Conservation (phyloP, 2,888 invertebrate species). For the Thecocarcelia acutangulata region DNA sequence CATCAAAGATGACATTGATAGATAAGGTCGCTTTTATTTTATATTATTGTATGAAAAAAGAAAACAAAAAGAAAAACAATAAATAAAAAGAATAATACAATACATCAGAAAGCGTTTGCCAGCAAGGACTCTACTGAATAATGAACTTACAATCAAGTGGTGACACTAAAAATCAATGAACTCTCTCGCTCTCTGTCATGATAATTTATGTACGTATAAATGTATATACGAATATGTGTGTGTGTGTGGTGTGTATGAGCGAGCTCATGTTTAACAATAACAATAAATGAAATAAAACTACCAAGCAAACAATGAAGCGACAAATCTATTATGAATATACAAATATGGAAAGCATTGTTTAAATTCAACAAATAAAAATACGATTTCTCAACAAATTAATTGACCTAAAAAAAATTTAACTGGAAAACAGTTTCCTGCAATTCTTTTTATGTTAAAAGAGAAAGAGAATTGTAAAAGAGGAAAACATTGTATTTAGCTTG, state of each 20-base stretch:
- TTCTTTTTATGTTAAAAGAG: no score
- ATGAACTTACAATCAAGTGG: constrained; percentile 55
- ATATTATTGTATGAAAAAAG: constrained; percentile 5
- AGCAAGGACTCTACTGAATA: constrained; percentile 41
- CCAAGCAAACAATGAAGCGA: constrained; percentile 2
- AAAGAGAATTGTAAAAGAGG: no score
- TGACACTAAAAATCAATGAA: constrained; percentile 73
- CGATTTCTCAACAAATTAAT: no score
- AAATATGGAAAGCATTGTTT: no score
- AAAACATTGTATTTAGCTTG: no score
- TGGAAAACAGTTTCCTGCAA: no score
- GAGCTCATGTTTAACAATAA: neutral
- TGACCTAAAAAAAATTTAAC: no score
- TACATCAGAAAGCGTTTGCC: constrained; percentile 24
- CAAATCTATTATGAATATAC: neutral
- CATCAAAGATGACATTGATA: constrained; percentile 65
- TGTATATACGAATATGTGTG: no score
- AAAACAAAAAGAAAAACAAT: constrained; percentile 50
- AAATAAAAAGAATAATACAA: neutral
- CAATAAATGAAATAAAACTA: constrained; percentile 36
- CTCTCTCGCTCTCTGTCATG: constrained; percentile 49
- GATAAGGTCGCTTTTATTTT: constrained; percentile 53
- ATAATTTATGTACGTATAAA: constrained; percentile 19
- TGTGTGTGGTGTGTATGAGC: no score
- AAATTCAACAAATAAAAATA: no score